Conservation (phyloP, 2,888 invertebrate species). For the Busseola fusca region DNA sequence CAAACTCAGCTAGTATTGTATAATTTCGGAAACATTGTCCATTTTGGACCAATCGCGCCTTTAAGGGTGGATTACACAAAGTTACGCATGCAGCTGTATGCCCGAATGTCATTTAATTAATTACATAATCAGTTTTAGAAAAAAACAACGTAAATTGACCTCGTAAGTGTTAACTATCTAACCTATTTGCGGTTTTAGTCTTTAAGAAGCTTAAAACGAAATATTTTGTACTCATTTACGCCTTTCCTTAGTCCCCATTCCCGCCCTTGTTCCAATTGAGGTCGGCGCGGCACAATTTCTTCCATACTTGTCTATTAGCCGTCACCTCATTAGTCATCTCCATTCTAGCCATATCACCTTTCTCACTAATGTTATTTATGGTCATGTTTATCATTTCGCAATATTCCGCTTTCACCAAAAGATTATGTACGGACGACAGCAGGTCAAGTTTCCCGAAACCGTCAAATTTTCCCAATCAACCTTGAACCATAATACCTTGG, state of each 20-base stretch:
- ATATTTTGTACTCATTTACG: neutral
- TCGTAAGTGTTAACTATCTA: neutral
- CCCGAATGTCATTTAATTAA: conserved; percentile 6
- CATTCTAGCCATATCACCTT: neutral
- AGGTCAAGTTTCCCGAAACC: no score
- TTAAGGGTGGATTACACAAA: no score
- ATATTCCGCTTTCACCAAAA: no score
- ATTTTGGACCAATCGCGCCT: no score
- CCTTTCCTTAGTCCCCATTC: neutral
- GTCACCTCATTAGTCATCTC: neutral
- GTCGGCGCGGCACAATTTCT: neutral
- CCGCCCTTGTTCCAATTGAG: neutral
- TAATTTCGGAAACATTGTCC: no score
- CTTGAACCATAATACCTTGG: no score
- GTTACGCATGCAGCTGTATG: neutral
- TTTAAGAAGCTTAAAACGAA: neutral
- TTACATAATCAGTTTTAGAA: neutral
- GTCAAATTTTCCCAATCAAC: no score
- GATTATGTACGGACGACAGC: no score
- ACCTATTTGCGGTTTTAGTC: neutral
- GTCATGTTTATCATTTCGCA: neutral
- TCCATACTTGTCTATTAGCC: neutral
- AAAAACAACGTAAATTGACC: neutral
- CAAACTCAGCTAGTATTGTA: no score
- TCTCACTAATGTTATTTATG: neutral